A percentile compares a stretch with the other conserved stretches of the same genome.
phyloP scores from a whole-genome alignment of 2,888 invertebrate genomes.

The Amphiduros pacificus region DNA sequence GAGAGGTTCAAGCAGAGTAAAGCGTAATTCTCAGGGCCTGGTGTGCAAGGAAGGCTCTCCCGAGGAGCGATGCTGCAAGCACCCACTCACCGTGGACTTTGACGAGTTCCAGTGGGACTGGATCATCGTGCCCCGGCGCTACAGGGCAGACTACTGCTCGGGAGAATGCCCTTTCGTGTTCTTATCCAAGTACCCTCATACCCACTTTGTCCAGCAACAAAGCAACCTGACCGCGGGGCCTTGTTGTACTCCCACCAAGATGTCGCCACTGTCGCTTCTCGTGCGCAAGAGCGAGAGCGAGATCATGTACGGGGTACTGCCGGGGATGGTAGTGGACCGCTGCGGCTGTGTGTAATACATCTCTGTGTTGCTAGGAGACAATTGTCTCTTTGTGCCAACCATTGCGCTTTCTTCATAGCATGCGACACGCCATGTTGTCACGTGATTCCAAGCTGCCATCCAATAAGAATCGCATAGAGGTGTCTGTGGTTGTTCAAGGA shows the following conservation, averaged over 20 bases:
- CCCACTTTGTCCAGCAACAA: conserved; percentile 78
- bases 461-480: no score
- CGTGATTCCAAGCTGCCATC: no score
- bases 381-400: no score
- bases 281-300: conserved; percentile 83
- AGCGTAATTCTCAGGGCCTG: no score
- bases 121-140: conserved; percentile 92
- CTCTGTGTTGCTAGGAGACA: no score
- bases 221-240: conserved; percentile 76
- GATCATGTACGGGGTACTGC: conserved; percentile 83
- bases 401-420: no score
- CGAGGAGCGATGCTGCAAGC: conserved; percentile 88
- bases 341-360: conserved; percentile 74
- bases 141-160: conserved; percentile 93
- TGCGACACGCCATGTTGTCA: no score
- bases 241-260: conserved; percentile 88
- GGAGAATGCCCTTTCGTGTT: conserved; percentile 91
- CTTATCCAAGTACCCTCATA: conserved; percentile 83
- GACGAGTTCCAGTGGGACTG: conserved; percentile 96
- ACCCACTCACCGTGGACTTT: conserved; percentile 91
- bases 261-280: conserved; percentile 81
- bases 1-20: no score
- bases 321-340: conserved; percentile 91
- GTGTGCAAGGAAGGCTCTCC: conserved; percentile 50
- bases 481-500: no score